A percentile compares a stretch with the other conserved stretches of the same genome.
Conservation (phyloP, 2,113 vertebrate species). For the Thalassarche chlororhynchos region DNA sequence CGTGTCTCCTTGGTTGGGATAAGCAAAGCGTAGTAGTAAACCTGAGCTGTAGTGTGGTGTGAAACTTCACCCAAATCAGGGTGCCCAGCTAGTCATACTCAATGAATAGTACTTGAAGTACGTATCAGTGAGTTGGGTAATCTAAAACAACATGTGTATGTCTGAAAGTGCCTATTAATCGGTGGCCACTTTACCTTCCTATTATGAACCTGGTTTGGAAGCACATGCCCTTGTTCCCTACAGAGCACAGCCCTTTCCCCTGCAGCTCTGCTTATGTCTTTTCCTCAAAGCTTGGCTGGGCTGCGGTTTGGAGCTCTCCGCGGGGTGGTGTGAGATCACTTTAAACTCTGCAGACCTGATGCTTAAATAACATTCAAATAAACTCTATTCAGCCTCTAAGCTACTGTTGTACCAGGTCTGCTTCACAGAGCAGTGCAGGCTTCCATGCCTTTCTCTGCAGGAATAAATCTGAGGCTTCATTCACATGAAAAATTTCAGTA, state of each 20-base stretch:
- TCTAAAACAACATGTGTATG: background rate
- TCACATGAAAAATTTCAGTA: constrained; percentile 10
- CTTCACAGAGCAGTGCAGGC: background rate
- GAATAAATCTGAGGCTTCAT: constrained; percentile 3
- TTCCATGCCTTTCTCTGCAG: constrained; percentile 11
- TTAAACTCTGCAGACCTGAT: background rate
- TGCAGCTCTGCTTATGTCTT: background rate
- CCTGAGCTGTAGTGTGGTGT: background rate
- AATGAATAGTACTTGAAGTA: background rate
- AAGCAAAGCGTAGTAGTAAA: background rate
- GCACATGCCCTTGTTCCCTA: background rate
- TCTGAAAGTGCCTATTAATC: background rate
- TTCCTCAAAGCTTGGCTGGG: background rate
- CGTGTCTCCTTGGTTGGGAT: rapidly evolving
- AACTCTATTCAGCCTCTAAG: background rate
- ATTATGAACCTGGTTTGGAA: background rate
- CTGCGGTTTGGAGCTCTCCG: background rate
- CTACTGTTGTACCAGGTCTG: background rate
- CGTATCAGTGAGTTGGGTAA: background rate
- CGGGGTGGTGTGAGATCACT: background rate
- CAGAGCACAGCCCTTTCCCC: background rate
- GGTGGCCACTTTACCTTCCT: background rate
- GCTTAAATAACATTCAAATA: constrained; percentile 26
- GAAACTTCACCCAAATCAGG: background rate
- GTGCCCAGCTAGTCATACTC: background rate